Evolutionary conservation across 1,140 invertebrate species (phyloP).

Genomic region (Drosophila truncata): DNA sequence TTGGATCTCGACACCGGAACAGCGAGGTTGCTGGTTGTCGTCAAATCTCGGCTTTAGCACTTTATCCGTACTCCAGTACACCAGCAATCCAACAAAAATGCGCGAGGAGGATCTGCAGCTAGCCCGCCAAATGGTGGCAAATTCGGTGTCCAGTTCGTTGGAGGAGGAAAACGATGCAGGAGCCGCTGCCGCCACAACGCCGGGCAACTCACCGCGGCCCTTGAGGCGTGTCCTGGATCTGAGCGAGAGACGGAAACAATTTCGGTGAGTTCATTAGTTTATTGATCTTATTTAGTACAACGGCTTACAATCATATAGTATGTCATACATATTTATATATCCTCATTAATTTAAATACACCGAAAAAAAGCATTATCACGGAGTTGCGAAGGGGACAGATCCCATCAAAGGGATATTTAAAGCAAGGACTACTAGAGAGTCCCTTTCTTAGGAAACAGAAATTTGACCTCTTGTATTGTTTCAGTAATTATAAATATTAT

Average conservation of each 20-base stretch:
- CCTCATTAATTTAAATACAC: too few species aligned
- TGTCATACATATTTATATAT: too few species aligned
- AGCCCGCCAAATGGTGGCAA: slow-evolving; percentile 88
- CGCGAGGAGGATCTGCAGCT: slow-evolving; percentile 89
- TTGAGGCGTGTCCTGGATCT: slow-evolving; percentile 86
- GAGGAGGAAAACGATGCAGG: slow-evolving; percentile 59
- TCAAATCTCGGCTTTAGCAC: slow-evolving; percentile 15
- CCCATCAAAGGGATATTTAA: neutral
- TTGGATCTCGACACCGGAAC: slow-evolving; percentile 55
- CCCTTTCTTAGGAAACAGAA: too few species aligned
- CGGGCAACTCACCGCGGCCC: slow-evolving; percentile 87
- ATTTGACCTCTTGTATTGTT: neutral
- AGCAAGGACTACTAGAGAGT: neutral
- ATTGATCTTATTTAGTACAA: too few species aligned
- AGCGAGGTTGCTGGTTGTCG: slow-evolving; percentile 39
- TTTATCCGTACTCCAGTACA: neutral
- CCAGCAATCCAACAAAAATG: slow-evolving; percentile 82
- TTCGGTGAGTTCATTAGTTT: slow-evolving; percentile 87
- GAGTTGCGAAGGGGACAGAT: neutral
- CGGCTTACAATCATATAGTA: too few species aligned
- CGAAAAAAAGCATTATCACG: too few species aligned
- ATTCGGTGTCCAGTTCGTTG: slow-evolving; percentile 85
- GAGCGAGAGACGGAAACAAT: slow-evolving; percentile 87
- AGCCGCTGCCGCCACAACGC: slow-evolving; percentile 64
- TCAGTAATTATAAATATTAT: too few species aligned